Percentiles rank a stretch among this genome's conserved stretches.
phyloP scores from a whole-genome alignment of 2,113 vertebrate genomes.

The Ailuropoda melanoleuca region DNA sequence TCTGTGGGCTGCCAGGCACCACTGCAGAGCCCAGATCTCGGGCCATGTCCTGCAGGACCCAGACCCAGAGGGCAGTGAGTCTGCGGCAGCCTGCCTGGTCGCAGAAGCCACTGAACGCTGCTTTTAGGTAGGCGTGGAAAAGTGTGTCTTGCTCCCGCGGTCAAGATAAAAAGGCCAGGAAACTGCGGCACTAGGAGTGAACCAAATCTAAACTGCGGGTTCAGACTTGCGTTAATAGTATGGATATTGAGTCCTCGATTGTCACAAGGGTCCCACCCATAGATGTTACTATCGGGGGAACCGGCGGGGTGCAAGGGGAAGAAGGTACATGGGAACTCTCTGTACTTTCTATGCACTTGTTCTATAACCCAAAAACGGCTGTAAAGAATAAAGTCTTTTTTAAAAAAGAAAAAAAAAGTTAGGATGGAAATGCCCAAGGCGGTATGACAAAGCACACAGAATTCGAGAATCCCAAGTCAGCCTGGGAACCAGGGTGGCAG shows the following conservation, averaged over 20 bases:
- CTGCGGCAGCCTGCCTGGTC: not conserved
- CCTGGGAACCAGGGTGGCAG: rapidly evolving
- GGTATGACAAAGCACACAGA: not conserved
- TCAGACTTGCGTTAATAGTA: not conserved
- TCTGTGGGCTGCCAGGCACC: rapidly evolving
- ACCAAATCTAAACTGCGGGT: rapidly evolving
- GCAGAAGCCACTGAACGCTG: not conserved
- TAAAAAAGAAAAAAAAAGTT: not conserved
- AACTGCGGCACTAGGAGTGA: not conserved
- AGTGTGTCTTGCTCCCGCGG: not conserved
- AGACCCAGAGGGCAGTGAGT: rapidly evolving
- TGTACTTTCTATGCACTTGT: not conserved
- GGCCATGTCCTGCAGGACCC: too few species aligned
- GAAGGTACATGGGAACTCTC: rapidly evolving
- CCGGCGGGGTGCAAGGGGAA: rapidly evolving
- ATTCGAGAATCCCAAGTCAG: not conserved
- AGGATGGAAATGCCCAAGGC: not conserved
- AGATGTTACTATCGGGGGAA: rapidly evolving
- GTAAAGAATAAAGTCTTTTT: not conserved
- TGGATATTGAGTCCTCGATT: rapidly evolving
- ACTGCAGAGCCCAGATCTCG: not conserved
- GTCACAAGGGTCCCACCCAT: rapidly evolving
- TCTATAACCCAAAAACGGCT: not conserved
- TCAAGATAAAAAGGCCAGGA: not conserved
- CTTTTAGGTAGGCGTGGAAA: not conserved